Base-by-base conservation (phyloP, 2,888 invertebrate genomes). In the Synanthedon andrenaeformis region DNA sequence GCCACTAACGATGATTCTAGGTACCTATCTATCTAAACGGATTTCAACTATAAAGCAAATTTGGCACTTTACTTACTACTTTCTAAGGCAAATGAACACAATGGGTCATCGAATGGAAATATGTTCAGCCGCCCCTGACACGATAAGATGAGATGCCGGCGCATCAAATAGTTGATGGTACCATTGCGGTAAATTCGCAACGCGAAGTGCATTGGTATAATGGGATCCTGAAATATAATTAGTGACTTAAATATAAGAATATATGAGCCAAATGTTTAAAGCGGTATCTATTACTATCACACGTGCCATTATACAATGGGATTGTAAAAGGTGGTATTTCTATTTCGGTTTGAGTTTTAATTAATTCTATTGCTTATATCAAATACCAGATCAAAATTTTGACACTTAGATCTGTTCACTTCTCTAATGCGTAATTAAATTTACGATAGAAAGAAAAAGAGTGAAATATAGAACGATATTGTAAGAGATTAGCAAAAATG, bases 71-170 rank as follows among this genome's bases (percentile, higher is more conserved):
- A 95, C 96, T 96, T 91, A 96, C 96, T 96, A 90, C 96, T 96
- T 90, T 97, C 96, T 91, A 97, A 94, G 76, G 96, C 94, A 89
- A 97, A 97, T 87, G 95, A 94, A 90, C 97, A 97, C 88, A 93
- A 91, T 69, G 96, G 96, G 90, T 96, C 96, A 84, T 97, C 97
- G 85, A 97, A 97, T 68, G 97, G 97, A 89, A 96, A 97, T 86
- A 97, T 96, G 82, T 96, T 95, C 76, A 96, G 91, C 83, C 95
- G 93, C 77, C 97, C 97, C 86, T 96, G 95, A 87, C 97, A 97
- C 71, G 96, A 96, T 72, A 97, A 89, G 71, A 96, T 96, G 69
- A 97, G 92, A 84, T 96, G 96, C 70, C 96, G 92, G 86, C 96
- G 92, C 94, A 96, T 96, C 80, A 96, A 92, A 88, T 96, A 96